Evolutionary conservation across 1,140 invertebrate genomes (phyloP).

Genomic region (Akabosia matsudoensis): DNA sequence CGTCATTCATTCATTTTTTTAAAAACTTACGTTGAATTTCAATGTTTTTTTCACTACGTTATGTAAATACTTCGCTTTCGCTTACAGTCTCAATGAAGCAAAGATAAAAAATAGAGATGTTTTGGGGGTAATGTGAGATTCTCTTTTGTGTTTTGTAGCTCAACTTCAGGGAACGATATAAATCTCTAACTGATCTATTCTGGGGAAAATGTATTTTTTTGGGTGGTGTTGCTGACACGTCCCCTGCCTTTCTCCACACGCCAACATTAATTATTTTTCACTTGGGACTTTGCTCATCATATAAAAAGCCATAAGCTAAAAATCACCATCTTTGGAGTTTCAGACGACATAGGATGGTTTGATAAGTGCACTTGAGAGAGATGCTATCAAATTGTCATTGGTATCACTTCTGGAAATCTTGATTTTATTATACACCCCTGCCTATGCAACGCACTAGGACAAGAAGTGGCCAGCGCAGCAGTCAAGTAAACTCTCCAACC

Average conservation of each 20-base stretch:
- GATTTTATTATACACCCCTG: constrained; percentile 15
- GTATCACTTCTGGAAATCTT: constrained; percentile 10
- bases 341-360: neutral
- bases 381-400: constrained; percentile 14
- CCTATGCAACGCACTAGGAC: constrained; percentile 2
- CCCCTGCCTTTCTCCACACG: constrained; percentile 40
- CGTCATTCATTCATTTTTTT: neutral
- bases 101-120: too few relatives aligned
- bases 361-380: neutral
- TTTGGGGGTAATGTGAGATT: too few relatives aligned
- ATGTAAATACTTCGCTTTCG: too few relatives aligned
- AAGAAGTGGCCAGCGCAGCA: neutral
- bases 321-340: neutral
- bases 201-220: too few relatives aligned
- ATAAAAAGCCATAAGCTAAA: neutral
- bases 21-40: too few relatives aligned
- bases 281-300: constrained; percentile 33
- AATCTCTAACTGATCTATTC: neutral
- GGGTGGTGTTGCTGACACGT: constrained; percentile 37
- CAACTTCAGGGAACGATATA: neutral
- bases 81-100: too few relatives aligned
- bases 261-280: constrained; percentile 47
- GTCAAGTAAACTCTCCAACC: neutral
- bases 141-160: neutral
- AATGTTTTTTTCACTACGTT: too few relatives aligned